Base-by-base conservation (phyloP, 1,140 invertebrate species). In the Mizuhopecten yessoensis region DNA sequence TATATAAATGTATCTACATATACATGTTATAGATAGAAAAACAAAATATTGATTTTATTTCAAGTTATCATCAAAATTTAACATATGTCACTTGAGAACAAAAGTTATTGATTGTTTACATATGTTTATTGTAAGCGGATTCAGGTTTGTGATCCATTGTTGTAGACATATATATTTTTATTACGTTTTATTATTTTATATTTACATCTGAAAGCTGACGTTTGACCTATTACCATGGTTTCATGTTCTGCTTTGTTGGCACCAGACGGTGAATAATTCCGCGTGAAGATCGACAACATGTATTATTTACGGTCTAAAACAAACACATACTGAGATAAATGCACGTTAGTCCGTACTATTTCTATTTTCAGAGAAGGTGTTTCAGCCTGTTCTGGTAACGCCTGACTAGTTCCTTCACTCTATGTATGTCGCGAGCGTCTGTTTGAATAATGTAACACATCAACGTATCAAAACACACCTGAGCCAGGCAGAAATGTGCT, bases 371-470 rank as follows among this genome's bases (percentile, higher is more conserved):
- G 23, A 75, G 57, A 5, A n/a, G 15, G 57, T 75, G 57, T 75
- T 75, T 29, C 57, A 29, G n/a, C n/a, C 9, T 3, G 57, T 75
- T 29, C 0, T 29, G 29, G 2, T 1, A 20, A 57, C 3, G 57
- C 57, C 1, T 75, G 57, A 75, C n/a, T n/a, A 75, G 57, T 17
- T n/a, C 7, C 23, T 75, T 75, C 57, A 75, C 57, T 23, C 57
- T 49, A 49, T 20, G 57, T 75, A 1, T 75, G 57, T 29, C 57
- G n/a, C 45, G 57, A 75, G 23, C 23, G 57, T 29, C n/a, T 29
- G 57, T 75, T n/a, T 75, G n/a, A 75, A 75, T 75, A 75, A 75
- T 75, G 17, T 5, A 75, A 75, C 57, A 75, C n/a, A 75, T n/a
- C 23, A 0, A 23, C 1, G n/a, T 29, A 75, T 75, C 23, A 9